Conservation (phyloP, 1,140 invertebrate genomes). For the Drosophila mauritiana region DNA sequence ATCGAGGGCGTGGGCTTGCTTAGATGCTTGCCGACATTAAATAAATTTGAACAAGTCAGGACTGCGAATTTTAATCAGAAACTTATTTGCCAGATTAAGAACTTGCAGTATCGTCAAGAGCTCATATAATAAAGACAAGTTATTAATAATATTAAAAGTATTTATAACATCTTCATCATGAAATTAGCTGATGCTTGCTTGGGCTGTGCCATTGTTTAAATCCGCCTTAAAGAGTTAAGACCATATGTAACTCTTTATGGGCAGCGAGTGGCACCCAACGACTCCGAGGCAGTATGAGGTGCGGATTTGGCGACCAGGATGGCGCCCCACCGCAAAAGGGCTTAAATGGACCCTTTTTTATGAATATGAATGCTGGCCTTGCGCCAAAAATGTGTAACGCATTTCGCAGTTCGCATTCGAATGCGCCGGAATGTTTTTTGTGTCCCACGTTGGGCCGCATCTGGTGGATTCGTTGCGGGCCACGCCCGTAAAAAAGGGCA, state of each 20-base stretch:
- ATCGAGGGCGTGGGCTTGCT: conserved; percentile 4
- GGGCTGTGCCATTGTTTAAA: conserved; percentile 2
- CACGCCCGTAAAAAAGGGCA: conserved; percentile 24
- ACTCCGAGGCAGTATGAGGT: background rate
- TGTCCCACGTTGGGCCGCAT: conserved; percentile 29
- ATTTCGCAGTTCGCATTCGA: conserved; percentile 26
- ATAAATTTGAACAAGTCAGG: too few relatives aligned
- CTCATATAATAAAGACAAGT: too few relatives aligned
- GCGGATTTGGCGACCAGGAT: conserved; percentile 2
- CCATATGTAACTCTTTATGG: background rate
- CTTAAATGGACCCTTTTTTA: conserved; percentile 40
- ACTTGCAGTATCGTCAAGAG: too few relatives aligned
- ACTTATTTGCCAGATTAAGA: too few relatives aligned
- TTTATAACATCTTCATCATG: background rate
- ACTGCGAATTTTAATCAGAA: too few relatives aligned
- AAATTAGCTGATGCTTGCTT: background rate
- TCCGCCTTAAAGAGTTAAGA: background rate
- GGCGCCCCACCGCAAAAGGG: conserved; percentile 16
- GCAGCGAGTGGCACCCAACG: background rate
- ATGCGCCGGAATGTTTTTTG: conserved; percentile 36
- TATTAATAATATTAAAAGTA: too few relatives aligned
- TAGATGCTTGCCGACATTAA: background rate
- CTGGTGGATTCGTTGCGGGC: conserved; percentile 18
- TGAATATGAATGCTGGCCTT: conserved; percentile 41
- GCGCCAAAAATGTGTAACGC: conserved; percentile 58